Base-by-base conservation (phyloP, 2,888 invertebrate species). In the Leptinotarsa tumamoca region DNA sequence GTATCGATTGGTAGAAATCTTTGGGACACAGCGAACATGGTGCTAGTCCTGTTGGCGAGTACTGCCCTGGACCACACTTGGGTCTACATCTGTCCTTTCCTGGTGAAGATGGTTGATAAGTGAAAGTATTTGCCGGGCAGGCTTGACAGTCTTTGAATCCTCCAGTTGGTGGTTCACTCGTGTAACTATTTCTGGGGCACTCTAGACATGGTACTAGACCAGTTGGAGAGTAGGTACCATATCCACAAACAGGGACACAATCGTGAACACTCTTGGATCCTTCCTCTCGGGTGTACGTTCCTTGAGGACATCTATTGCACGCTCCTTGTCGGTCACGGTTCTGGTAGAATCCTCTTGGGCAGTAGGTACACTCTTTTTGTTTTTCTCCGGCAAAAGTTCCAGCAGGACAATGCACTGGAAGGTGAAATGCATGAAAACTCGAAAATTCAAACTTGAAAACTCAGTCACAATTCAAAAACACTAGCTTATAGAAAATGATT, bases 61-160 rank as follows among this genome's bases (percentile, higher is more conserved):
- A 98, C 81, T 93, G 93, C 75, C 98, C 98, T 17, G 97, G 92
- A 17, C 93, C 91, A 87, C 98, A 99, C 88, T 97, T 97, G 56
- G 95, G 92, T 88, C 96, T 92, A 85, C 97, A 98, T 80, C 92
- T 91, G 80, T 95, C 94, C 87, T 93, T 94, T 75, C 94, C 93
- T 13, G 95, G 92, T 4, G 97, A 95, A n/a, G 97, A 94, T 14
- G 97, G 96, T 89, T 96, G 96, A 87, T 96, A 97, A 0, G 97
- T 97, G 85, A 93, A 97, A 0, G 95, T 95, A 78, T 94, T 95
- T 0, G 95, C 93, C 3, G 97, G 96, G 87, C 98, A 98, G 17
- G 96, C 94, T 87, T 96, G 95, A 84, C 98, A 98, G 83, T 97
- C 97, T 87, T 96, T 97, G 88, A 95, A 97, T 33, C 97, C 97